Conservation (phyloP, 2,113 vertebrate genomes). For the Plestiodon gilberti region DNA sequence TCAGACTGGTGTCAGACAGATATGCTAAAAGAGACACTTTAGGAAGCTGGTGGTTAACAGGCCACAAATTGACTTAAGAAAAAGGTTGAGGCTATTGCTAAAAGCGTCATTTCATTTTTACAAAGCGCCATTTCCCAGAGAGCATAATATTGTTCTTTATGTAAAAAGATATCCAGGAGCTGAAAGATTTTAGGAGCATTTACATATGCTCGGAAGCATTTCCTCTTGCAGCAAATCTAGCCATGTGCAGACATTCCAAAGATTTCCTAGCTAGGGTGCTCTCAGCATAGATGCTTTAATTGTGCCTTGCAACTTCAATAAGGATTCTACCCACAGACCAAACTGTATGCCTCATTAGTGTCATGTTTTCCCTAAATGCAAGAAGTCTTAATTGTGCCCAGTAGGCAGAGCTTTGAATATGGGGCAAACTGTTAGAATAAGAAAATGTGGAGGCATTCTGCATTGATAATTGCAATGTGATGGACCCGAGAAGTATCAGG, state of each 20-base stretch:
- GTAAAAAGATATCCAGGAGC: background rate
- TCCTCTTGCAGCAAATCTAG: conserved; percentile 2
- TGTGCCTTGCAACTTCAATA: conserved; percentile 15
- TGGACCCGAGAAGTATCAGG: background rate
- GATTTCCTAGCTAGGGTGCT: background rate
- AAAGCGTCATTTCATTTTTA: conserved; percentile 1
- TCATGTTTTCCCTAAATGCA: conserved; percentile 4
- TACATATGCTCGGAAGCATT: background rate
- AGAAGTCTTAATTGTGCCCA: conserved; percentile 10
- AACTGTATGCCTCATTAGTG: conserved; percentile 19
- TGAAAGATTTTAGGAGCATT: background rate
- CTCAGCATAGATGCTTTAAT: conserved; percentile 11
- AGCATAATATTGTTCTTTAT: background rate
- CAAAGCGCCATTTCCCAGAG: background rate
- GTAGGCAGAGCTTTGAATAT: background rate
- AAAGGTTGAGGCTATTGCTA: background rate
- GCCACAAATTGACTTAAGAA: background rate
- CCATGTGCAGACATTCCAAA: background rate
- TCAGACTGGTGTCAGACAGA: background rate
- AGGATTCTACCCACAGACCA: conserved; percentile 6
- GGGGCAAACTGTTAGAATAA: background rate
- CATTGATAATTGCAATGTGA: background rate
- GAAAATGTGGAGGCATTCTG: background rate
- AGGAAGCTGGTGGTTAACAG: background rate
- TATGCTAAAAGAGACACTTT: background rate